Conservation (phyloP, 2,113 vertebrate species). For the Zootoca vivipara region DNA sequence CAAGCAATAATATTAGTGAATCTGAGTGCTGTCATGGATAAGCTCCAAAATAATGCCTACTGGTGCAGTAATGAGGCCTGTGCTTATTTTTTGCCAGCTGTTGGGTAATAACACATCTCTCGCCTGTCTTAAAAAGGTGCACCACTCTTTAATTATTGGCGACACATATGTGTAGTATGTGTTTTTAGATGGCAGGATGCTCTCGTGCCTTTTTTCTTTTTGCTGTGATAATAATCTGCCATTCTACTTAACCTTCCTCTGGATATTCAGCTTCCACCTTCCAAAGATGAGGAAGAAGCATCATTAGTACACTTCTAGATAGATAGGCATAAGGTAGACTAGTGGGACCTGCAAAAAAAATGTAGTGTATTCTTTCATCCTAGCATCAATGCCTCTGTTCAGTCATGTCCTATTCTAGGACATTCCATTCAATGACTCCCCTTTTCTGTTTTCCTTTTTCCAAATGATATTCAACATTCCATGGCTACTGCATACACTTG, state of each 20-base stretch:
- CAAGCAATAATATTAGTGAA: background rate
- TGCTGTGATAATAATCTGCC: background rate
- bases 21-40: slow-evolving; percentile 3
- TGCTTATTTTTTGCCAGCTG: slow-evolving; percentile 9
- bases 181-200: too few species aligned
- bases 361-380: background rate
- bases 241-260: background rate
- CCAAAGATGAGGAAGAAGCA: background rate
- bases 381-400: background rate
- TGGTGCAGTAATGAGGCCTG: slow-evolving; percentile 5
- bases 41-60: slow-evolving; percentile 17
- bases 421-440: background rate
- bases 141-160: background rate
- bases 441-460: background rate
- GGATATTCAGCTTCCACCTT: background rate
- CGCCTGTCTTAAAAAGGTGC: background rate
- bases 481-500: background rate
- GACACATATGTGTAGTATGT: background rate
- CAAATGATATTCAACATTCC: background rate
- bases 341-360: background rate
- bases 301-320: background rate
- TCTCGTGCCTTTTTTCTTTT: background rate
- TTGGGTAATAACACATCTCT: slow-evolving; percentile 2
- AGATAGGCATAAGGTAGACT: background rate
- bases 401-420: background rate